Evolutionary conservation across 2,113 vertebrate species (phyloP).

Genomic region (Nicator chloris): DNA sequence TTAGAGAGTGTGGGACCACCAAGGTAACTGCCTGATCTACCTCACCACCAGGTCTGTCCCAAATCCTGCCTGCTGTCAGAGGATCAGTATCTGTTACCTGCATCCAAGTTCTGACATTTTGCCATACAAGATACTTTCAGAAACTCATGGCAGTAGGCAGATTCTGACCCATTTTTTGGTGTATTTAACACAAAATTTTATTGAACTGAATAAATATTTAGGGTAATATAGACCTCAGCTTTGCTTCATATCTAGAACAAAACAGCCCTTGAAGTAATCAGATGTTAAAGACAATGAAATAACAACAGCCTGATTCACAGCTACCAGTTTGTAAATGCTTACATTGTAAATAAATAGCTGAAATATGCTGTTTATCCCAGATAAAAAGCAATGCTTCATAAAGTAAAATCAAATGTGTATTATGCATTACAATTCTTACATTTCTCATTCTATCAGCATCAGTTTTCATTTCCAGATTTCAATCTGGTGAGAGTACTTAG

Average conservation of each 20-base stretch:
- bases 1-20: rapidly evolving
- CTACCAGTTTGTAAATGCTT: neutral
- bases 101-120: neutral
- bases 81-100: neutral
- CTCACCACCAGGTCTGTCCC: neutral
- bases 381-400: neutral
- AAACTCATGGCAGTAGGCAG: neutral
- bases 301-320: neutral
- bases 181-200: neutral
- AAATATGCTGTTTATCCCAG: neutral
- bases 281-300: neutral
- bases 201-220: neutral
- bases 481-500: neutral
- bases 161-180: neutral
- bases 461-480: neutral
- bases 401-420: neutral
- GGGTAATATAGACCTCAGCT: neutral
- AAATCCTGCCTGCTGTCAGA: neutral
- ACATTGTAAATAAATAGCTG: neutral
- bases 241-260: neutral
- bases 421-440: neutral
- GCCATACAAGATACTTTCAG: neutral
- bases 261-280: neutral
- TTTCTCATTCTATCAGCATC: neutral
- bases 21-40: neutral